These are phyloP conservation scores for Calosoma granatense DNA, from an alignment of 1,140 invertebrate genomes.

Conservation along the genomic window DNA sequence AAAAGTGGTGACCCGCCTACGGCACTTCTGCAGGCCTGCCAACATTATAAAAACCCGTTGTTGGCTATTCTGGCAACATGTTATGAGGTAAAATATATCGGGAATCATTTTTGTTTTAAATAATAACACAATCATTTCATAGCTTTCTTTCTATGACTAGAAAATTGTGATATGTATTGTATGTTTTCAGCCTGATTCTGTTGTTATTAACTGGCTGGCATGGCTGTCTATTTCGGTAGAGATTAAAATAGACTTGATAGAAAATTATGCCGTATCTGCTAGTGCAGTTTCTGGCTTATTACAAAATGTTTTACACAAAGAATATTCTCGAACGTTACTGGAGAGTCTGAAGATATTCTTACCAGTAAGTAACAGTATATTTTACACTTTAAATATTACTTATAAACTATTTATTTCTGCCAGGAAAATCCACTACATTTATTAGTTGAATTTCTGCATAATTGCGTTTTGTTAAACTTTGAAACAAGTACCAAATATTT, in stretches of 20 bases:
- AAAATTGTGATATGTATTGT: no score
- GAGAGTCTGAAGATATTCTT: conserved; percentile 52
- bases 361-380: conserved; percentile 38
- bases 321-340: conserved; percentile 42
- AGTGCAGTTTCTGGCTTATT: conserved; percentile 39
- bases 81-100: conserved; percentile 48
- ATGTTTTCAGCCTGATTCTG: conserved; percentile 50
- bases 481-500: conserved; percentile 24
- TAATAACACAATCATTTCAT: conserved; percentile 4
- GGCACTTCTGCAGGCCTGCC: conserved; percentile 45
- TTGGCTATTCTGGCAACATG: conserved; percentile 52
- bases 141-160: no score
- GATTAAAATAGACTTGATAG: conserved; percentile 32
- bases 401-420: conserved; percentile 24
- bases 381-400: conserved; percentile 8
- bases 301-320: conserved; percentile 37
- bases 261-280: conserved; percentile 28
- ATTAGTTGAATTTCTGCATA: conserved; percentile 39
- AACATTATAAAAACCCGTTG: conserved; percentile 42
- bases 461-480: conserved; percentile 29
- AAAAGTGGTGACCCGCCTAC: conserved; percentile 55
- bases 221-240: conserved; percentile 44
- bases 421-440: conserved; percentile 47
- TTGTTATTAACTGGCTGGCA: conserved; percentile 48
- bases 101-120: conserved; percentile 1